Base-by-base conservation (phyloP, 2,888 invertebrate species). In the Coenonympha glycerion region DNA sequence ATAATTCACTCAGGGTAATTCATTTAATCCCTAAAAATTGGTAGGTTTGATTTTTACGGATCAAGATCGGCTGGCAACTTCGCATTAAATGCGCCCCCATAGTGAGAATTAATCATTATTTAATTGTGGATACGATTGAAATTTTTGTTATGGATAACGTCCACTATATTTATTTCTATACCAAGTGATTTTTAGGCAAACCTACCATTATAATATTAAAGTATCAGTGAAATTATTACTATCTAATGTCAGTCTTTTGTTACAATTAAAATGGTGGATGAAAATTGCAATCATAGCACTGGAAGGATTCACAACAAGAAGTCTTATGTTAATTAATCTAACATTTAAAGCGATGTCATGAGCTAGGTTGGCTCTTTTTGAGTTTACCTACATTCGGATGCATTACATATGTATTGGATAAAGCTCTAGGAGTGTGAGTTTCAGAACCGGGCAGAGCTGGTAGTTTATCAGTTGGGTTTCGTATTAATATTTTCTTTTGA, bases 381-480 rank as follows among this genome's bases (percentile, higher is more conserved):
- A 65, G 68, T 75, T 87, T 86, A 62, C 77, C 72, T 64, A 78
- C 71, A 66, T 78, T 79, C 53, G 87, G 87, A 71, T 87, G 87
- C 76, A 83, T 83, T 61, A 92, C 92, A 68, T 92, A 93, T 66
- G 92, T 92, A 65, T 92, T 93, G 31, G 92, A 92, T 73, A 91
- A 89, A 48, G 90, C 90, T 63, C 90, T 76, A 51, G 92, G 92
- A 58, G 82, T 85, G 64, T 86, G 87, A 56, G 71, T 69, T 62
- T 80, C 83, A 58, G 82, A 82, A 65, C 85, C 87, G 36, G 91
- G 91, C 62, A 91, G 85, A 56, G 92, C 92, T 60, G 92, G 92
- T 63, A 93, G 85, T 69, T 92, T 92, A 71, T 94, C 94, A 60
- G 92, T 92, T 51, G 94, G 94, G 87, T 94, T 93, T 65, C 93